phyloP scores from a whole-genome alignment of 2,888 invertebrate species.

The Azorinus chamasolen region DNA sequence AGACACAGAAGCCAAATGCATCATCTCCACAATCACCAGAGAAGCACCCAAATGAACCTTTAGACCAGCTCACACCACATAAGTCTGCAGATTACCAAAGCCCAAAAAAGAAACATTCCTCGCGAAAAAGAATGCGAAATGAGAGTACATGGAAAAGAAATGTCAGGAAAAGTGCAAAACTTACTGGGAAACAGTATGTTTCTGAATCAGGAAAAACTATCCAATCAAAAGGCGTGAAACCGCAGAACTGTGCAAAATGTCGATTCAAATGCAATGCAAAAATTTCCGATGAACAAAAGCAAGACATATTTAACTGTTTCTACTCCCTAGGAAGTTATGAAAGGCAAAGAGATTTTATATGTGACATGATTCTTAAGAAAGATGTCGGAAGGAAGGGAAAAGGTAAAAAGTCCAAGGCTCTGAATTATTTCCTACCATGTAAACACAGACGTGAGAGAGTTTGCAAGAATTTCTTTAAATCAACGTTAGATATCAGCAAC shows the following conservation, averaged over 20 bases:
- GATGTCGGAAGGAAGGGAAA: constrained; percentile 5
- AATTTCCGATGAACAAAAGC: constrained; percentile 2
- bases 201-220: constrained; percentile 9
- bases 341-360: constrained; percentile 22
- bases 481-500: constrained; percentile 19
- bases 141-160: constrained; percentile 6
- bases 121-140: not conserved
- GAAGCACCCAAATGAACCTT: not conserved
- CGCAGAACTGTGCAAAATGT: constrained; percentile 13
- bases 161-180: not conserved
- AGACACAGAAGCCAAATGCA: no score
- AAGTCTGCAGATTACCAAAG: constrained; percentile 7
- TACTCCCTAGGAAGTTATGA: constrained; percentile 4
- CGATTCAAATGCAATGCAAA: constrained; percentile 23
- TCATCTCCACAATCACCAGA: not conserved
- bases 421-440: not conserved
- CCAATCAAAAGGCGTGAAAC: constrained; percentile 2
- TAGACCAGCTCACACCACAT: constrained; percentile 9
- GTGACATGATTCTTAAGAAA: not conserved
- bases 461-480: constrained; percentile 9
- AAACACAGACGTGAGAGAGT: not conserved
- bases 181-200: not conserved
- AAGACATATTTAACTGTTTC: constrained; percentile 9
- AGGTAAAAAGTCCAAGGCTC: not conserved
- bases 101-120: not conserved